Base-by-base conservation (phyloP, 2,888 invertebrate species). In the Rhagophthalmus giganteus region DNA sequence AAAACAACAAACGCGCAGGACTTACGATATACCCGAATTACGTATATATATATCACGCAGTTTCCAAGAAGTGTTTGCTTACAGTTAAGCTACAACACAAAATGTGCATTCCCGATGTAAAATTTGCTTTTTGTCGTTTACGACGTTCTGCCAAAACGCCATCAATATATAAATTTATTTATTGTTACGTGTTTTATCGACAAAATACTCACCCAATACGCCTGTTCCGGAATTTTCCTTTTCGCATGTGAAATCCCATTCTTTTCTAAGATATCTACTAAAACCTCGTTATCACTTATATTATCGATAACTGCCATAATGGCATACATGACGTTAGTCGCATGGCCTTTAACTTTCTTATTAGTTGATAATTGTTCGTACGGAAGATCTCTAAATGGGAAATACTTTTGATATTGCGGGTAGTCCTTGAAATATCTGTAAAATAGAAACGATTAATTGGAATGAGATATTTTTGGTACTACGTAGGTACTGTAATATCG, bases 271-370 rank as follows among this genome's bases (percentile, higher is more conserved):
- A 79, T 72, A 54, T 77, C 75, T 1, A 76, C 72, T 39, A 81
- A 66, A 45, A 70, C 70, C 20, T 74, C 77, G 4, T 74, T 65
- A 61, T 81, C 79, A 40, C 78, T 76, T 51, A 81, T 67, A 45
- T 77, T 75, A 59, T 79, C 77, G 27, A 82, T 73, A 13, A 78
- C 67, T 13, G 74, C 75, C 33, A 71, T 73, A 44, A 82, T 61
- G 3, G 79, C 73, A 53, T 76, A 74, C 65, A 79, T 70, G 28
- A 81, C 75, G 41, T 73, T 76, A 24, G 73, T 69, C 28, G 76
- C 78, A 62, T 82, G 82, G 7, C 79, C 79, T 54, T 77, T 76
- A 53, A 81, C 73, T 54, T 74, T 76, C 33, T 76, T 74, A 64
- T 77, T 77, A n/a, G 59, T 63, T 8, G 70, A 57, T 35, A 81